Conservation (phyloP, 2,113 vertebrate species). For the Hippocampus zosterae region DNA sequence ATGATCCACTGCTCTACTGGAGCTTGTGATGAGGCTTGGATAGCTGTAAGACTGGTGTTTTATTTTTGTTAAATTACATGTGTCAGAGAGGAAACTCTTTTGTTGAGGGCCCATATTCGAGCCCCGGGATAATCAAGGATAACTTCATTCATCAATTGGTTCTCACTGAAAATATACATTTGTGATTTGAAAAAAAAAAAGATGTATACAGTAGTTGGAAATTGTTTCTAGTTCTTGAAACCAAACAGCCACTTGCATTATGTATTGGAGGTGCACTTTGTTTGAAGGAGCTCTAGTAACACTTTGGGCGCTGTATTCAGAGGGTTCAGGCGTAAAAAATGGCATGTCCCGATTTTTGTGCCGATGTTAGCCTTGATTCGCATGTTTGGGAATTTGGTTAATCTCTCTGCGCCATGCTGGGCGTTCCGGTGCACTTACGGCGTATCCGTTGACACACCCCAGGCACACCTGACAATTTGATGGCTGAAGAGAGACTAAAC, state of each 20-base stretch:
- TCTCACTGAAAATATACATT: not conserved
- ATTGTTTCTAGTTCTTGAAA: not conserved
- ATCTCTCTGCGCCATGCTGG: no score
- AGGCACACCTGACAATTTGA: no score
- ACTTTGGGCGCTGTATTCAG: no score
- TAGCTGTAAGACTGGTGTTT: conserved; percentile 60
- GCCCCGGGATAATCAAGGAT: conserved; percentile 25
- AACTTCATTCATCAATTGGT: conserved; percentile 12
- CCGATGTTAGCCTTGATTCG: no score
- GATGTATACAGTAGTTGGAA: not conserved
- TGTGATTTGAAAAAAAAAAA: not conserved
- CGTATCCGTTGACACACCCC: no score
- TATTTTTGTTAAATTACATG: conserved; percentile 74
- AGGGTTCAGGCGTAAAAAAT: no score
- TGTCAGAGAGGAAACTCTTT: conserved; percentile 69
- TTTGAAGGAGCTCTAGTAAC: not conserved
- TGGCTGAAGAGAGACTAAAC: no score
- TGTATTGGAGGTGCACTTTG: not conserved
- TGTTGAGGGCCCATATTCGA: conserved; percentile 40
- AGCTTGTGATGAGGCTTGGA: conserved; percentile 77
- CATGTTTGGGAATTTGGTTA: no score
- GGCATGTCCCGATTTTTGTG: no score
- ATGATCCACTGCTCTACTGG: conserved; percentile 74
- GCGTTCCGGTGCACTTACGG: no score
- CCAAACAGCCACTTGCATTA: not conserved